A percentile compares a stretch with the other conserved stretches of the same genome.
These are phyloP conservation scores for Ornithoptera priamus DNA, from an alignment of 2,888 invertebrate species.

Conservation along the genomic window DNA sequence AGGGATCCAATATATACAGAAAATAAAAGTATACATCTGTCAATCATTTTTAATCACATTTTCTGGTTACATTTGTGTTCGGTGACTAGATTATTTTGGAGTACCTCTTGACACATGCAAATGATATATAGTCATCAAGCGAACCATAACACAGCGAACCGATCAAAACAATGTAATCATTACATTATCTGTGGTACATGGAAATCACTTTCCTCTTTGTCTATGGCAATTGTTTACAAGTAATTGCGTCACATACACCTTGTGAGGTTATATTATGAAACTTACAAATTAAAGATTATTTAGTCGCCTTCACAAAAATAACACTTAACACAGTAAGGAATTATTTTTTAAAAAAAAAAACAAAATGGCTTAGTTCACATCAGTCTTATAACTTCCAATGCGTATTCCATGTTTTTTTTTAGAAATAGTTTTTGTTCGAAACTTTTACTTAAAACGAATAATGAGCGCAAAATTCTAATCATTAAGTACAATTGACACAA, in stretches of 20 bases:
- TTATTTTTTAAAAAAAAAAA: conserved; percentile 16
- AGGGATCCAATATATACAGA: neutral
- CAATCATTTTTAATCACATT: conserved; percentile 37
- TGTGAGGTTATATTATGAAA: conserved; percentile 8
- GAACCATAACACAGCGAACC: neutral
- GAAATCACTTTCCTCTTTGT: conserved; percentile 34
- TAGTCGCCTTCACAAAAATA: conserved; percentile 28
- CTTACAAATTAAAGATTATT: conserved; percentile 22
- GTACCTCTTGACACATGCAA: conserved; percentile 42
- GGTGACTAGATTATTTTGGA: conserved; percentile 53
- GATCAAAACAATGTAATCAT: conserved; percentile 9
- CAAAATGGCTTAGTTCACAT: conserved; percentile 39
- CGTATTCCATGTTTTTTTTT: conserved; percentile 25
- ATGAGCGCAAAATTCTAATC: conserved; percentile 39
- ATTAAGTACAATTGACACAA: conserved; percentile 46
- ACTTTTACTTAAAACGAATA: conserved; percentile 38
- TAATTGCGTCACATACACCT: conserved; percentile 12
- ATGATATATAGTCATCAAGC: conserved; percentile 9
- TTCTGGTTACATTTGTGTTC: conserved; percentile 50
- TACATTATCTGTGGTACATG: neutral
- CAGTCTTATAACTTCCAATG: conserved; percentile 54
- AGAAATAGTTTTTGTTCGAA: conserved; percentile 39
- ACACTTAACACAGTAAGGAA: conserved; percentile 25
- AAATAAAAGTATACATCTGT: conserved; percentile 45
- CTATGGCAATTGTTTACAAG: conserved; percentile 50